Conservation (phyloP, 1,140 invertebrate genomes). For the Contarinia nasturtii region DNA sequence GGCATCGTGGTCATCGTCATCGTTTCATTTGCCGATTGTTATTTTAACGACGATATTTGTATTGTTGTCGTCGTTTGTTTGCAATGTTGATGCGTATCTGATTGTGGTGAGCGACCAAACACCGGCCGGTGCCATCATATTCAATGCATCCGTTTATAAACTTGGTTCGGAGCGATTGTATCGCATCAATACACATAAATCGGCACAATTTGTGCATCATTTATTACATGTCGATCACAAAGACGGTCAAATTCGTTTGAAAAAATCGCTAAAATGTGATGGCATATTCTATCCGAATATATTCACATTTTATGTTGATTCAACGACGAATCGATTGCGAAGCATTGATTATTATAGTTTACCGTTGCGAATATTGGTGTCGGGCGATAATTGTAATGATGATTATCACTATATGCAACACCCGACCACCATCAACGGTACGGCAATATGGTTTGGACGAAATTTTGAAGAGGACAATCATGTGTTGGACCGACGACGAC, state of each 20-base stretch:
- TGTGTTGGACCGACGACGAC: constrained; percentile 4
- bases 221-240: constrained; percentile 53
- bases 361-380: constrained; percentile 54
- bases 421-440: too few relatives aligned
- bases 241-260: constrained; percentile 53
- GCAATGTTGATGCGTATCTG: constrained; percentile 28
- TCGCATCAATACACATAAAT: constrained; percentile 54
- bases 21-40: too few relatives aligned
- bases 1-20: too few relatives aligned
- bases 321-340: constrained; percentile 51
- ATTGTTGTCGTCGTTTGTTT: too few relatives aligned
- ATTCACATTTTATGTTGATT: constrained; percentile 72
- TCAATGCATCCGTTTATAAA: constrained; percentile 62
- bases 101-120: constrained; percentile 48
- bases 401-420: too few relatives aligned
- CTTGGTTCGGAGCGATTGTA: constrained; percentile 51
- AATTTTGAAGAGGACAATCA: constrained; percentile 25
- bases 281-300: constrained; percentile 63
- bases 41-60: too few relatives aligned
- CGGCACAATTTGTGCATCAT: constrained; percentile 59
- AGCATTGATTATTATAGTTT: constrained; percentile 71
- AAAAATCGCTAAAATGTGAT: constrained; percentile 51
- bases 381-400: constrained; percentile 48
- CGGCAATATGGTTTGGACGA: constrained; percentile 30
- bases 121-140: constrained; percentile 44